These are phyloP conservation scores for Falco concolor DNA, from an alignment of 2,797 vertebrate species.

Conservation along the genomic window DNA sequence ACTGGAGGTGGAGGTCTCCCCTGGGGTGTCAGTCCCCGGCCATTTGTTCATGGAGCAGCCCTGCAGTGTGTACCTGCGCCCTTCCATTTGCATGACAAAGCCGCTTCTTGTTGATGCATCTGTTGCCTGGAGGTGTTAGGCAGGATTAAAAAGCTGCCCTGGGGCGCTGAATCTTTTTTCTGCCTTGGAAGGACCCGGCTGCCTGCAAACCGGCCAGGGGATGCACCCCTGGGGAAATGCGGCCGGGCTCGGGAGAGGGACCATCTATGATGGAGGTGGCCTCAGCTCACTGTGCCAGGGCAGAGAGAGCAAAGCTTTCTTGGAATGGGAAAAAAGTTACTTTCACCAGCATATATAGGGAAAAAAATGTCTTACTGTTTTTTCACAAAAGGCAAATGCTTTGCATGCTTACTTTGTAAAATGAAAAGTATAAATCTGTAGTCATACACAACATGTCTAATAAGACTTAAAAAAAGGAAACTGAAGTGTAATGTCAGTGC, in stretches of 20 bases:
- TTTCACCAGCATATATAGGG: neutral
- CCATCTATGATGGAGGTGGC: neutral
- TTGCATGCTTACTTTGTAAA: neutral
- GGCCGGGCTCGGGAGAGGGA: neutral
- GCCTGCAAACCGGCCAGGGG: neutral
- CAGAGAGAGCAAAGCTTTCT: neutral
- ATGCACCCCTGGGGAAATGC: neutral
- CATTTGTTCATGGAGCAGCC: conserved; percentile 43
- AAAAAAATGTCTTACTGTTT: rapidly evolving
- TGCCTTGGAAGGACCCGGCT: neutral
- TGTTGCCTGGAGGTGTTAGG: conserved; percentile 53
- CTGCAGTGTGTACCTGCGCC: neutral
- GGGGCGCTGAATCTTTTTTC: neutral
- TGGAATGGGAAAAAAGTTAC: neutral
- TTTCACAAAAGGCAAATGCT: neutral
- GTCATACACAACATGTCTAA: neutral
- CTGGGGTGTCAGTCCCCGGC: conserved; percentile 10
- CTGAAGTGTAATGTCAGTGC: neutral
- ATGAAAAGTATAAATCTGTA: neutral
- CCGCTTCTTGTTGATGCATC: conserved; percentile 39
- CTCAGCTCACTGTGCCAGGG: rapidly evolving
- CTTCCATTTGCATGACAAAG: conserved; percentile 71
- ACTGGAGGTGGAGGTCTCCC: neutral
- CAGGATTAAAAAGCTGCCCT: conserved; percentile 31
- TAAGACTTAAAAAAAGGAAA: neutral